Conservation (phyloP, 2,113 vertebrate genomes). For the Ammodytes dubius region DNA sequence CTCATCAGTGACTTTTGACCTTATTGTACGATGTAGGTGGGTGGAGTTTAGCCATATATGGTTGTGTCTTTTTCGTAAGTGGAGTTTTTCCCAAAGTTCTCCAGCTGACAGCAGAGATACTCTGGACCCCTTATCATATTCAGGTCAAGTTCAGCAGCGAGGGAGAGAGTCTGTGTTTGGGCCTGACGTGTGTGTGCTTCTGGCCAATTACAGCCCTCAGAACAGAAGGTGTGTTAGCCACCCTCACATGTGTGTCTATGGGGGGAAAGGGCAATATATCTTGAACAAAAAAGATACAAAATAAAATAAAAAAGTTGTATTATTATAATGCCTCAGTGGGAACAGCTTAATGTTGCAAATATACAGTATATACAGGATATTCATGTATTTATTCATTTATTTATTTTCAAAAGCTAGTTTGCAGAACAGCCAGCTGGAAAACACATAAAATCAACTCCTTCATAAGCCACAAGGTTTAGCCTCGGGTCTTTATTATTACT, state of each 20-base stretch:
- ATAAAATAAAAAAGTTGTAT: neutral
- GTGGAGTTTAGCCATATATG: conserved; percentile 2
- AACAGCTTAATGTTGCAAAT: conserved; percentile 10
- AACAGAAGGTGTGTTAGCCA: conserved; percentile 64
- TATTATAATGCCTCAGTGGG: neutral
- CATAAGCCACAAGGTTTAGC: conserved; percentile 3
- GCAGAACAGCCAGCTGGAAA: neutral
- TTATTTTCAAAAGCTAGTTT: conserved; percentile 9
- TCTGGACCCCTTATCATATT: conserved; percentile 50
- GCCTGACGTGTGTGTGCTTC: conserved; percentile 38
- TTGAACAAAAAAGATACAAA: neutral
- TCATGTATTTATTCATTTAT: too few species aligned
- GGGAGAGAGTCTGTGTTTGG: conserved; percentile 10
- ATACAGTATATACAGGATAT: neutral
- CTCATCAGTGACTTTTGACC: conserved; percentile 33
- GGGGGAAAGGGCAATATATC: neutral
- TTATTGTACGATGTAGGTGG: neutral
- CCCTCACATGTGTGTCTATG: conserved; percentile 16
- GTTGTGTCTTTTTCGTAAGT: neutral
- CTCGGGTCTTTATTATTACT: conserved; percentile 3
- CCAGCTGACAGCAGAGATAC: conserved; percentile 30
- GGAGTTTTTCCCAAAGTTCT: conserved; percentile 12
- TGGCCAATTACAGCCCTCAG: conserved; percentile 55
- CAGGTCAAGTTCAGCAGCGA: conserved; percentile 48
- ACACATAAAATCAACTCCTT: neutral